Base-by-base conservation (phyloP, 2,888 invertebrate species). In the Horisme vitalbata region DNA sequence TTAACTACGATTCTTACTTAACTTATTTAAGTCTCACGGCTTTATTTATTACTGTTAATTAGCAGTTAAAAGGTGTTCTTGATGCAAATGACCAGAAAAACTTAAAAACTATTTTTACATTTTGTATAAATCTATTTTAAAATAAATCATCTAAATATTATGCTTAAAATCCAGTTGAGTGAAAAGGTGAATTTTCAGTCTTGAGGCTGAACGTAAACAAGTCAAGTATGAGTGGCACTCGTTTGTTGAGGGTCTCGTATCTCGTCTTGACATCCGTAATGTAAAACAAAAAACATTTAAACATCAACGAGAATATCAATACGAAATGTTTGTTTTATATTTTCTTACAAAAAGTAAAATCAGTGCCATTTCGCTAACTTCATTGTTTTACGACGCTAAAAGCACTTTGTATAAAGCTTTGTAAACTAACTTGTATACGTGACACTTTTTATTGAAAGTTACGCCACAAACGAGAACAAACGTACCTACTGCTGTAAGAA, bases 361-460 rank as follows among this genome's bases (percentile, higher is more conserved):
- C 62, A 59, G 53, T 58, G 58, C 59, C 61, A 63, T 64, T 63
- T 56, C 60, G 48, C 52, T 57, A 62, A 71, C 63, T 68, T 71
- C 63, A 69, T 65, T 71, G 71, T 55, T 65, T 55, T 57, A 66
- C 71, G 63, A 65, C 62, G 59, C 61, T 59, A 62, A 71, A 63
- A 68, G 63, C 68, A 57, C 62, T 64, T 64, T 56, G 58, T 59
- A 64, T 63, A 56, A 56, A 53, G 57, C 61, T 54, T 65, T 69
- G 59, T 62, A 62, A 57, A 55, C 56, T 62, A 56, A 71, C 63
- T 71, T 70, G 52, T 55, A 65, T 53, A 67, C 65, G 64, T 68
- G 70, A 70, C 70, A 66, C 67, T 63, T 71, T 71, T 68, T 68
- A 67, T 63, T 62, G 57, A 61, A 67, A 71, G 61, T 65, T 63